phyloP scores from a whole-genome alignment of 1,140 invertebrate species.

The Ceratina australensis region DNA sequence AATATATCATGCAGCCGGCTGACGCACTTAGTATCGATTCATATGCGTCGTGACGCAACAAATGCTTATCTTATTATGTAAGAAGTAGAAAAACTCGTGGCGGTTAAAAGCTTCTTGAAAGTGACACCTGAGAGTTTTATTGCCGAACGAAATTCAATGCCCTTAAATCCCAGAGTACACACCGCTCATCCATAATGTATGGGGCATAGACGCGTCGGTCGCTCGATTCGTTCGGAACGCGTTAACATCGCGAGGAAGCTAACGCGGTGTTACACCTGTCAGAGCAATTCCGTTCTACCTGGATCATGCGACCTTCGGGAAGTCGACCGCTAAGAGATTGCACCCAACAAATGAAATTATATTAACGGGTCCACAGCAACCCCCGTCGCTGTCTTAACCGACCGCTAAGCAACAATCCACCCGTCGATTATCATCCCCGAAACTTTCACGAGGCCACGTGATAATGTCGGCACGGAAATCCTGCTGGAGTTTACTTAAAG shows the following conservation, averaged over 20 bases:
- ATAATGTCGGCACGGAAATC: slow-evolving; percentile 26
- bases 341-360: slow-evolving; percentile 66
- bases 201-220: neutral
- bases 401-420: slow-evolving; percentile 12
- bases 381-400: slow-evolving; percentile 36
- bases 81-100: neutral
- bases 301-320: slow-evolving; percentile 63
- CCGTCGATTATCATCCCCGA: slow-evolving; percentile 50
- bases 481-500: slow-evolving; percentile 33
- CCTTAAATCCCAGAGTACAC: slow-evolving; percentile 18
- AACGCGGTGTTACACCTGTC: slow-evolving; percentile 70
- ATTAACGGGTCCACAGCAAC: neutral
- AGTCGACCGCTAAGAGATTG: slow-evolving; percentile 71
- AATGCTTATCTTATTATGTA: neutral
- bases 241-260: slow-evolving; percentile 48
- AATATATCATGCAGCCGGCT: neutral
- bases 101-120: neutral
- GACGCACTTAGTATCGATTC: neutral
- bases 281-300: slow-evolving; percentile 67
- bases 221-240: slow-evolving; percentile 9
- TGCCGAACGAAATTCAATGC: neutral
- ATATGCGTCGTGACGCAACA: neutral
- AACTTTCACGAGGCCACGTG: slow-evolving; percentile 4
- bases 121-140: neutral
- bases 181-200: slow-evolving; percentile 34